These are phyloP conservation scores for Mesopsocus fuscifrons DNA, from an alignment of 2,888 invertebrate genomes.

Conservation along the genomic window DNA sequence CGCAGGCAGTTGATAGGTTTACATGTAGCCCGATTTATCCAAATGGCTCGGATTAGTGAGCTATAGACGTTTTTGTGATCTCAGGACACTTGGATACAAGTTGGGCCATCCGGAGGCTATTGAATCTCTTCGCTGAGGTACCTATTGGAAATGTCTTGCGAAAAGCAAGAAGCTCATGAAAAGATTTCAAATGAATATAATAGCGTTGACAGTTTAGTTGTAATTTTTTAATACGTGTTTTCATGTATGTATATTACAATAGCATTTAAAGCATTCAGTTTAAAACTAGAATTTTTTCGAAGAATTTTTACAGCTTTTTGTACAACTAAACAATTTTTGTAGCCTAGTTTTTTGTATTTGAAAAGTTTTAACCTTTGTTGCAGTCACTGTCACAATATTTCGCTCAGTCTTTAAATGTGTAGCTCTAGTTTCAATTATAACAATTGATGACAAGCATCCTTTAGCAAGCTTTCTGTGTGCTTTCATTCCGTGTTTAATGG, in stretches of 20 bases:
- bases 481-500: too few relatives aligned
- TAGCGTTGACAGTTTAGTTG: conserved; percentile 8
- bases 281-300: conserved; percentile 6
- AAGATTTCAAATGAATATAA: conserved; percentile 4
- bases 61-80: too few relatives aligned
- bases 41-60: too few relatives aligned
- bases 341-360: conserved; percentile 20
- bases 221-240: conserved; percentile 9
- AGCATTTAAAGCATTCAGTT: conserved; percentile 7
- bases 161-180: background rate
- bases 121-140: too few relatives aligned
- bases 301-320: conserved; percentile 26
- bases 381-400: background rate
- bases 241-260: conserved; percentile 8
- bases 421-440: too few relatives aligned
- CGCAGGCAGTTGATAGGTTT: too few relatives aligned
- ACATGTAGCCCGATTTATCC: too few relatives aligned
- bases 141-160: too few relatives aligned
- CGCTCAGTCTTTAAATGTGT: background rate
- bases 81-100: conserved; percentile 1
- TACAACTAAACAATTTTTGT: conserved; percentile 26
- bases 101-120: too few relatives aligned
- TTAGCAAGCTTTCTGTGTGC: too few relatives aligned
- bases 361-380: background rate
- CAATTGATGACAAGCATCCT: too few relatives aligned